Evolutionary conservation across 1,140 invertebrate genomes (phyloP), one percentile per base, ranked within the genome.

Genomic region (Solenopsis fugax): DNA sequence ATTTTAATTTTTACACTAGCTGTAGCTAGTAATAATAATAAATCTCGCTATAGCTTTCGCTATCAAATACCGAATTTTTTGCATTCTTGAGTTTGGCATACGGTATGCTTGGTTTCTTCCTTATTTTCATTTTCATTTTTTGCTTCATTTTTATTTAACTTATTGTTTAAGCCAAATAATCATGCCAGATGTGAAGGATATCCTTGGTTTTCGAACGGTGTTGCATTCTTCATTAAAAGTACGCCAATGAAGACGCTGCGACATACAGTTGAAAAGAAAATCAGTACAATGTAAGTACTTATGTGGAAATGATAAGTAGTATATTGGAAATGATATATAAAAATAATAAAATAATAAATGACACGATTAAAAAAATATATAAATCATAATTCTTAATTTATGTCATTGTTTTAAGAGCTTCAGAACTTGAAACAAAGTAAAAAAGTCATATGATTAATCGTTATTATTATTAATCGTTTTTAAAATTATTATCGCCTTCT

Each of bases 1-100:
- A 71, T 56, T 37, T 56, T 0, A 71, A 41, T 62, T 7, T 37
- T 29, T 9, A 34, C 6, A 64, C 6, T 69, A 48, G 5, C 41
- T 48, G 0, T 16, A 41, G 10, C 5, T 37, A 3, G 5, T 37
- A 3, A 37, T 37, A 37, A 3, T 37, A 3, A 37, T 37, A 3
- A 37, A 3, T 3, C 2, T 5, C 2, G 3, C 13, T 60, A 60
- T 60, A 60, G 13, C 1, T 37, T 37, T 67, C n/a, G n/a, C n/a
- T n/a, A n/a, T n/a, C n/a, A n/a, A n/a, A n/a, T 72, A 90, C 88
- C 88, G 1, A 90, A 77, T 76, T 54, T 21, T 16, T 87, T 12
- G 48, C 88, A 90, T 4, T 89, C 87, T 13, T 72, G 12, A 4
- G 48, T 60, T 9, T 77, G 12, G 10, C 88, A 90, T 10, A 87